These are phyloP conservation scores for Oreortyx pictus DNA, from an alignment of 2,797 vertebrate species.

Conservation along the genomic window DNA sequence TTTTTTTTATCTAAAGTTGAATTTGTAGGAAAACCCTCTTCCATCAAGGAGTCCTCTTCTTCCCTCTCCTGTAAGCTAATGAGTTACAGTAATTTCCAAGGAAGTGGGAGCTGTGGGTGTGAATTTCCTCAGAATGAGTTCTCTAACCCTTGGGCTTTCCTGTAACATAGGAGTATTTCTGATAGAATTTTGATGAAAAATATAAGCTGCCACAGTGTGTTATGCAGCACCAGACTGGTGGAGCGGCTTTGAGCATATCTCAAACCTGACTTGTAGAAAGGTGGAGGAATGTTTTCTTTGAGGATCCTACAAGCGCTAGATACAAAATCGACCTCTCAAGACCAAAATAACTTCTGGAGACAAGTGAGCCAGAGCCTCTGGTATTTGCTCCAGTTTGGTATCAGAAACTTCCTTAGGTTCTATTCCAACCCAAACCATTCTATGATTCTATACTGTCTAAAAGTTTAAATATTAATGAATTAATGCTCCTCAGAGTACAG, in stretches of 20 bases:
- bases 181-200: neutral
- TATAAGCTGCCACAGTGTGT: neutral
- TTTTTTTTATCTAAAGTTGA: neutral
- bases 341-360: neutral
- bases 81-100: neutral
- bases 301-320: neutral
- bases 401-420: neutral
- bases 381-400: neutral
- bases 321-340: neutral
- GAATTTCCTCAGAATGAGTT: neutral
- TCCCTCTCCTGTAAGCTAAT: neutral
- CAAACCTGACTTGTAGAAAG: neutral
- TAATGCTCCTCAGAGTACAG: neutral
- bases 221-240: neutral
- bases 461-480: neutral
- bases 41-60: neutral
- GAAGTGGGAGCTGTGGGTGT: neutral
- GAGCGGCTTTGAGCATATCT: neutral
- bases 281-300: neutral
- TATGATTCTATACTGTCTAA: neutral
- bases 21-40: neutral
- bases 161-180: neutral
- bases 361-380: neutral
- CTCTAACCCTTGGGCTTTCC: neutral
- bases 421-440: too few relatives aligned